Evolutionary conservation across 2,113 vertebrate species (phyloP).

Genomic region (Chiloscyllium plagiosum): DNA sequence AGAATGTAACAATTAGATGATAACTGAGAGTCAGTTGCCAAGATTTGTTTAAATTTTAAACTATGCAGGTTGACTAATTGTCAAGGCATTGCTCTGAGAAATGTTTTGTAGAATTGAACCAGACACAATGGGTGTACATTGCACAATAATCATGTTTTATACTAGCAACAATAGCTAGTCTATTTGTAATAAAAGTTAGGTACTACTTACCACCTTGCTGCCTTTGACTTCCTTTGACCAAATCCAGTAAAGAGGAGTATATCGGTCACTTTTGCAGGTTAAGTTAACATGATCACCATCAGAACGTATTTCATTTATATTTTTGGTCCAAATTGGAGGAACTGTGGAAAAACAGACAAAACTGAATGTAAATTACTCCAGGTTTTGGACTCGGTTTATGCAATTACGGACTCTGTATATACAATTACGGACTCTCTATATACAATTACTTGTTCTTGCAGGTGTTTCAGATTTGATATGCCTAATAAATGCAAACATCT

Average conservation of each 20-base stretch:
- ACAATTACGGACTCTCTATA: neutral
- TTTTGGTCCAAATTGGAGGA: slow-evolving; percentile 11
- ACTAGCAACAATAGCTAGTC: neutral
- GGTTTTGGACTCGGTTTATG: neutral
- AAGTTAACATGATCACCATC: neutral
- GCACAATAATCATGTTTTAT: no score
- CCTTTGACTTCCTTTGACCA: neutral
- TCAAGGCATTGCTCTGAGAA: no score
- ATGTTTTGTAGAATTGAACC: no score
- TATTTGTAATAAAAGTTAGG: no score
- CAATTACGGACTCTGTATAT: neutral
- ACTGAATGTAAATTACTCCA: neutral
- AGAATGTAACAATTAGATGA: no score
- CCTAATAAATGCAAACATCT: neutral
- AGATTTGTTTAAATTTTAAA: no score
- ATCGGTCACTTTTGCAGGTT: slow-evolving; percentile 12
- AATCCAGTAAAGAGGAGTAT: slow-evolving; percentile 3
- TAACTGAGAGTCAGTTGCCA: no score
- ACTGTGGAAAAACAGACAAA: slow-evolving; percentile 11
- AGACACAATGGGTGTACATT: no score
- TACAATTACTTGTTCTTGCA: neutral
- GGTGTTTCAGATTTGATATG: neutral
- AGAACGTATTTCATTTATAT: neutral
- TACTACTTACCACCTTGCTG: slow-evolving; percentile 3
- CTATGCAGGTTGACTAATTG: no score